Base-by-base conservation (phyloP, 2,888 invertebrate species). In the Conus canariensis region DNA sequence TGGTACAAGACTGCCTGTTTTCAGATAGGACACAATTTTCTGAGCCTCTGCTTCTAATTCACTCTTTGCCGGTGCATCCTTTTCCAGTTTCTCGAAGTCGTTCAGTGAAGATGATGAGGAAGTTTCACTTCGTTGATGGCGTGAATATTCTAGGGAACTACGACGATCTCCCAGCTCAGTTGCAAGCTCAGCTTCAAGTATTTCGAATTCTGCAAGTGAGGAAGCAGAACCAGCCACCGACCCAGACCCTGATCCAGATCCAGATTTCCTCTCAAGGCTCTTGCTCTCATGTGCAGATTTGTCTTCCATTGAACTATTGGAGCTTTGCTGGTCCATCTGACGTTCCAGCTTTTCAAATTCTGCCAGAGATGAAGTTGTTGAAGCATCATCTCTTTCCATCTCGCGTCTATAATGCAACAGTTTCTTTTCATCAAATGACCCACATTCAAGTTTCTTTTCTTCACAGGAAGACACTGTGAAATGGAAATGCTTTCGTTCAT, bases 321-420 rank as follows among this genome's bases (percentile, higher is more conserved):
- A 94, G 25, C 93, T 92, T 10, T 94, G 94, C n/a, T 94, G 93
- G 85, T 92, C 93, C 14, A 99, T 97, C 1, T 98, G 98, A 94
- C 97, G 97, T 96, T 99, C 99, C 22, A 99, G 97, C 92, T 98
- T 98, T 97, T 99, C 99, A 97, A 99, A 99, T 96, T 99, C 99
- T 96, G 98, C 98, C 91, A 99, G 92, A 16, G 96, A 97, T 10
- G 99, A 99, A 92, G 98, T 98, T 96, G 99, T 98, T 0, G 99
- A 99, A 82, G 98, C 97, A 95, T 98, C 98, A 95, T 99, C 99
- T 95, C 98, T 98, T 93, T 99, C 98, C 25, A 98, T 97, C 93
- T 97, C 98, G 96, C 98, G 85, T 58, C 83, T 89, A 74, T 85
- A 89, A 22, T 85, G 85, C 19, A 89, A 64, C 25, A 89, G 60